Evolutionary conservation across 2,797 vertebrate genomes (phyloP).

Genomic region (Morelia viridis): DNA sequence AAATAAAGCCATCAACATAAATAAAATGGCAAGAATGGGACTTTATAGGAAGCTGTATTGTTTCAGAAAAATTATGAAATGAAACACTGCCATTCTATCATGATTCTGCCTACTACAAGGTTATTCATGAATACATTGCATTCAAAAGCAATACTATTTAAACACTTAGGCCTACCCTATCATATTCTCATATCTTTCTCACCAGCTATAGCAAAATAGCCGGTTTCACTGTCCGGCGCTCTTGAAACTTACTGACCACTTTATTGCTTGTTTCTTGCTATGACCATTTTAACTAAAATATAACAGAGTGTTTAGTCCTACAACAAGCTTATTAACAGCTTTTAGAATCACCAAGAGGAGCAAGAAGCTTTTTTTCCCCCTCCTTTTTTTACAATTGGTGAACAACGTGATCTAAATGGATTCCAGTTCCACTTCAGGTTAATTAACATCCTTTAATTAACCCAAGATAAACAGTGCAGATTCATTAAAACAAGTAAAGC

Average conservation of each 20-base stretch:
- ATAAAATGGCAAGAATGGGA: neutral
- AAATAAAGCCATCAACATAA: neutral
- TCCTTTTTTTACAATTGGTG: neutral
- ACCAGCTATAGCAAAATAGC: neutral
- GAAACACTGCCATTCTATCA: neutral
- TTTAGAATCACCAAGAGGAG: conserved; percentile 1
- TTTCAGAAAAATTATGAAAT: neutral
- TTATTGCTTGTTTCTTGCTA: neutral
- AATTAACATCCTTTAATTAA: conserved; percentile 32
- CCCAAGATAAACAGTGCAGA: conserved; percentile 2
- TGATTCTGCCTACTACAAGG: neutral
- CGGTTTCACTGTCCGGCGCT: neutral
- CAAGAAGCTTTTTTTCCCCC: neutral
- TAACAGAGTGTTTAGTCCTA: neutral
- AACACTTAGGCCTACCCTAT: neutral
- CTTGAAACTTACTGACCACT: neutral
- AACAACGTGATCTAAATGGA: conserved; percentile 3
- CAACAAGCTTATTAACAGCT: neutral
- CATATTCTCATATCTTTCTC: neutral
- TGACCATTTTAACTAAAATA: neutral
- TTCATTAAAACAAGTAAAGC: conserved; percentile 23
- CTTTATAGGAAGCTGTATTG: neutral
- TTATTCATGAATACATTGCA: neutral
- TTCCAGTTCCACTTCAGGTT: conserved; percentile 3
- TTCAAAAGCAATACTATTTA: neutral